These are phyloP conservation scores for Leptopterna dolabrata DNA, from an alignment of 2,888 invertebrate species.

Conservation along the genomic window DNA sequence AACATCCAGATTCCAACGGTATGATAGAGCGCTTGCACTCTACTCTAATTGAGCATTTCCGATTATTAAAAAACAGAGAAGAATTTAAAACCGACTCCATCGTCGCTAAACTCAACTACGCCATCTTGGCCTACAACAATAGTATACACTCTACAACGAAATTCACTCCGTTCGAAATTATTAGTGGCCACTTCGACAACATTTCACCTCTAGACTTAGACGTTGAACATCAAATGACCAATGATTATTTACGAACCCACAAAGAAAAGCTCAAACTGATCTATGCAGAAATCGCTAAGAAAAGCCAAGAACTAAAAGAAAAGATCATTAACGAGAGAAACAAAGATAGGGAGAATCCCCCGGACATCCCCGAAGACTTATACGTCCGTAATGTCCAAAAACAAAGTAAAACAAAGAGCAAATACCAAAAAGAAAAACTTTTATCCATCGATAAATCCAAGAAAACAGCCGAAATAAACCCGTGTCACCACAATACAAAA, in stretches of 20 bases:
- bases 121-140: constrained; percentile 9
- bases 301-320: background rate
- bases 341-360: background rate
- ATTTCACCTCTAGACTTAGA: background rate
- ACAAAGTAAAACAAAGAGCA: background rate
- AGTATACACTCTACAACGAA: background rate
- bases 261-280: background rate
- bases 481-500: background rate
- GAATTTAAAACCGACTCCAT: constrained; percentile 1
- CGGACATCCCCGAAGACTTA: background rate
- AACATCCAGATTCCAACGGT: constrained; percentile 42
- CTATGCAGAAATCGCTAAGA: background rate
- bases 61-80: background rate
- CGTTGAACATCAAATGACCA: background rate
- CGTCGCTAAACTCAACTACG: background rate
- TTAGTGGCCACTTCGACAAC: background rate
- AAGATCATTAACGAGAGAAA: background rate
- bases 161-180: background rate
- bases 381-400: background rate
- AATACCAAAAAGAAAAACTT: background rate
- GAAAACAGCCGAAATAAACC: background rate
- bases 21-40: background rate
- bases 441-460: background rate
- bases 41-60: background rate
- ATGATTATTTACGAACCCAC: background rate